Base-by-base conservation (phyloP, 2,888 invertebrate species). In the Pycnomerus fuliginosus region DNA sequence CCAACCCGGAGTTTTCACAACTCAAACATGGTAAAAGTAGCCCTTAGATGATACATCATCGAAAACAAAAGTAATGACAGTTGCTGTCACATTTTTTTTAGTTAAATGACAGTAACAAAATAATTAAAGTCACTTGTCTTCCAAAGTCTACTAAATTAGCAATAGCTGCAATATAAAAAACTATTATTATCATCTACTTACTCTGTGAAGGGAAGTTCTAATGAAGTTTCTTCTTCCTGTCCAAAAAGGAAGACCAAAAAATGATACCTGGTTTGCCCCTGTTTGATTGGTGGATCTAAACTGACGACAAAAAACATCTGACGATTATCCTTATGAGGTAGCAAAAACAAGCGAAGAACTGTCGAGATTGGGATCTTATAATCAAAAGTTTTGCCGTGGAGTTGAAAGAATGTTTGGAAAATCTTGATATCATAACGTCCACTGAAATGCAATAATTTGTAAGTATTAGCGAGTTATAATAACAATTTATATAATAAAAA, bases 351-450 rank as follows among this genome's bases (percentile, higher is more conserved):
- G 3, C 99, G 83, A 10, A 97, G 76, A 2, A 99, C 96, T 0
- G 97, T 96, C 1, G 92, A 91, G 84, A 95, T 91, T 0, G 98
- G 97, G 59, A 99, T 98, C 76, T 99, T 99, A 78, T 99, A 99
- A 76, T 99, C 99, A 67, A 97, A 99, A 0, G 99, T 98, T 80
- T 99, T 99, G 64, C 95, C 95, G 67, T 94, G 94, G 45, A 95
- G 80, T 74, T 94, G 92, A 60, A 95, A 85, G 71, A 93, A 93
- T 0, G 89, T 80, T 34, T 90, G 88, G 73, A 91, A 96, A 45
- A 96, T 85, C 74, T 95, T 96, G 73, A 96, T 91, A 71, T 95
- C 95, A 68, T 96, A 96, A 55, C 95, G 90, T 78, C 96, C 96
- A 75, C 92, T 92, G 76, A 42, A 85, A 83, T 64, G 73, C 73